Evolutionary conservation across 1,140 invertebrate genomes (phyloP), one percentile per base, ranked within the genome.

Genomic region (Pararge aegeria): DNA sequence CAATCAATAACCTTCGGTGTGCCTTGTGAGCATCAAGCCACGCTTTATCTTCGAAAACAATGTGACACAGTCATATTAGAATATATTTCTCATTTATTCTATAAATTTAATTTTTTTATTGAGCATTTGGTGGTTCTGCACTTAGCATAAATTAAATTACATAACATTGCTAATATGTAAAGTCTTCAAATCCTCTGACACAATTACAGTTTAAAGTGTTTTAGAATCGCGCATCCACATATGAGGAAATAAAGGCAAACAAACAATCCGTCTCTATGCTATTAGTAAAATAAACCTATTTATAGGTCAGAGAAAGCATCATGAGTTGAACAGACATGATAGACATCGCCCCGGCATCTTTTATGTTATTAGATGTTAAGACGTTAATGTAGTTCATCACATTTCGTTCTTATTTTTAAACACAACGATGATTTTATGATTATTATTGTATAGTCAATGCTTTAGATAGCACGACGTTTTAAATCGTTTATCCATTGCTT

Each of bases 221-320:
- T n/a, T n/a, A n/a, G n/a, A n/a, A n/a, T n/a, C n/a, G n/a, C n/a
- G n/a, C n/a, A n/a, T 73, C 60, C 46, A 59, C 49, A 55, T 7
- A 50, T 27, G 52, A 44, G 12, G 62, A 42, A 66, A 64, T 42
- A 64, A 29, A 48, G 69, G 70, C 53, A 64, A 61, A 64, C 44
- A 70, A 65, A 66, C 61, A 64, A 42, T 54, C 67, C 20, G 21
- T 54, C 15, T 63, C 29, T 62, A 50, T 49, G 64, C 52, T n/a
- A n/a, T 68, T 68, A 66, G 62, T 68, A 72, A 74, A 75, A 75
- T 64, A 70, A 64, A 68, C 34, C 69, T 76, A 82, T 76, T 72
- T 73, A 78, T 80, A 82, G 75, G 70, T 68, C 64, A 59, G 70
- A 74, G 75, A 76, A 74, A 78, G 70, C 67, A 53, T 29, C 42